A percentile compares a stretch with the other conserved stretches of the same genome.
Evolutionary conservation across 2,113 vertebrate genomes (phyloP).

Genomic region (Corvus moneduloides): DNA sequence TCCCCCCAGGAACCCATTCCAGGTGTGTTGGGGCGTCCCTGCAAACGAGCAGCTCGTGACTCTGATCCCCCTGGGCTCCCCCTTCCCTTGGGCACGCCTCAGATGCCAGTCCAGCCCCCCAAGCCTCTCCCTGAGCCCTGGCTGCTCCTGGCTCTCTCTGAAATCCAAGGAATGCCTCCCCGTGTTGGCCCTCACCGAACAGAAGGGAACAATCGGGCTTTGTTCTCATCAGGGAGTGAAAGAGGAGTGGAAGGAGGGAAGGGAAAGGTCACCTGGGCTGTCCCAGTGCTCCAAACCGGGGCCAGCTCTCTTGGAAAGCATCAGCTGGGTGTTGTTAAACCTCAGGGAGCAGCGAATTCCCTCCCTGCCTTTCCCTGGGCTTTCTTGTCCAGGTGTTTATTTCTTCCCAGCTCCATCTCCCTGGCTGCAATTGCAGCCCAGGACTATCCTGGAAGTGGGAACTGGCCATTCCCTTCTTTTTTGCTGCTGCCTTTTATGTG

Average conservation of each 20-base stretch:
- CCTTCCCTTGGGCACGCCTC: neutral
- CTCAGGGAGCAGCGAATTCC: neutral
- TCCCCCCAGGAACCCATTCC: rapidly evolving
- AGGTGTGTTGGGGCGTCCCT: neutral
- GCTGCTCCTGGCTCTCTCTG: neutral
- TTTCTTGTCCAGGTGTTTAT: neutral
- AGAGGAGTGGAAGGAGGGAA: neutral
- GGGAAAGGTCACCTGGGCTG: neutral
- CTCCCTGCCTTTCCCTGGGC: neutral
- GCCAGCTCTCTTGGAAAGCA: neutral
- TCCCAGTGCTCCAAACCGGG: neutral
- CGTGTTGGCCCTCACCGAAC: rapidly evolving
- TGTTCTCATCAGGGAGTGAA: neutral
- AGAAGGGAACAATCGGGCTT: neutral
- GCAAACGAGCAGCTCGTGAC: rapidly evolving
- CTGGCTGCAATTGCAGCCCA: neutral
- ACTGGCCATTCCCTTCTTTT: neutral
- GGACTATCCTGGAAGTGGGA: neutral
- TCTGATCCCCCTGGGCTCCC: neutral
- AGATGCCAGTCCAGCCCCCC: neutral
- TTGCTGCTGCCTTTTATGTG: neutral
- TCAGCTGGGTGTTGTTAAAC: neutral
- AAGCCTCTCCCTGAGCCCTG: neutral
- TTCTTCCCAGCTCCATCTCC: neutral
- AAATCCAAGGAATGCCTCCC: rapidly evolving